A percentile compares a stretch with the other conserved stretches of the same genome.
These are phyloP conservation scores for Nettapus auritus DNA, from an alignment of 2,113 vertebrate species.

Conservation along the genomic window DNA sequence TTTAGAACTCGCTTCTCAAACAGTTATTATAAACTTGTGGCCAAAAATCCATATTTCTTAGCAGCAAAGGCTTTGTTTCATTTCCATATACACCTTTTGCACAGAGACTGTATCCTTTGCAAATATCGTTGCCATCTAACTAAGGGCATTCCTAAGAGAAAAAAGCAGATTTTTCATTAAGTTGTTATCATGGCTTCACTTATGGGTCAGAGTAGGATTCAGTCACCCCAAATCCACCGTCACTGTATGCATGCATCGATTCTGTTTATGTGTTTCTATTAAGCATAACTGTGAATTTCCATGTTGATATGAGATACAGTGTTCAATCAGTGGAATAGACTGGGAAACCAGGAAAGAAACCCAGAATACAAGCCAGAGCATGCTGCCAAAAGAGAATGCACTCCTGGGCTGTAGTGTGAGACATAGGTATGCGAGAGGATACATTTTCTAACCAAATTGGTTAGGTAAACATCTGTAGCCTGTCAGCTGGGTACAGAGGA, in stretches of 20 bases:
- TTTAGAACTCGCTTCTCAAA: neutral
- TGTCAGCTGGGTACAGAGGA: neutral
- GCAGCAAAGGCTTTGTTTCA: neutral
- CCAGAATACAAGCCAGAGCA: neutral
- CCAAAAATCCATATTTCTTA: neutral
- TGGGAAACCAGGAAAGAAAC: neutral
- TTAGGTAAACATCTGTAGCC: neutral
- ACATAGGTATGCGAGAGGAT: fast-evolving
- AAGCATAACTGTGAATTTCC: neutral
- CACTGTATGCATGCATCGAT: neutral
- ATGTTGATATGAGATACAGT: neutral
- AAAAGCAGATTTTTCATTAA: neutral
- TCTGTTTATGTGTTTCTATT: neutral
- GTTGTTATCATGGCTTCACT: neutral
- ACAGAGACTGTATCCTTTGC: neutral
- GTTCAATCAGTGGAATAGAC: neutral
- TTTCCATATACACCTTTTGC: neutral
- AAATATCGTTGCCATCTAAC: neutral
- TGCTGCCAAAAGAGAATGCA: neutral
- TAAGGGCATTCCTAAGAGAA: neutral
- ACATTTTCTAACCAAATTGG: neutral
- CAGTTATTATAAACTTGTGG: neutral
- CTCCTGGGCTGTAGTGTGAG: neutral
- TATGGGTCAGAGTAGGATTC: neutral
- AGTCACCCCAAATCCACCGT: neutral